Conservation (phyloP, 2,888 invertebrate genomes). For the Pyrocoelia pectoralis region DNA sequence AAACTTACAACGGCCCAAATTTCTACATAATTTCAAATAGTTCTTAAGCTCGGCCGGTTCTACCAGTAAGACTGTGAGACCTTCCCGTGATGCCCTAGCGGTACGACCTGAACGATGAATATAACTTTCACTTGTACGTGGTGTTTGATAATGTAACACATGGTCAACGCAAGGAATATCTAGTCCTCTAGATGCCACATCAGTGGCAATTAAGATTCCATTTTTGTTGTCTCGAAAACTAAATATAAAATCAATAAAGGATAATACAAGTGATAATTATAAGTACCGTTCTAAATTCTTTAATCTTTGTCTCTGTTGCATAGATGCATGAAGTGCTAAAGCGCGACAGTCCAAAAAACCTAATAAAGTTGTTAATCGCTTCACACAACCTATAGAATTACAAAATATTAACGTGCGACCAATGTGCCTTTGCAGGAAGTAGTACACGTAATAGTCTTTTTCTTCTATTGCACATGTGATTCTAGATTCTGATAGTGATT, state of each 20-base stretch:
- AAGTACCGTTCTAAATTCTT: conserved; percentile 87
- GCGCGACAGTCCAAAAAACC: conserved; percentile 75
- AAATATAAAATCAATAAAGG: conserved; percentile 36
- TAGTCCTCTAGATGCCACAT: conserved; percentile 96
- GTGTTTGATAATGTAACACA: conserved; percentile 96
- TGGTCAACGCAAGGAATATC: conserved; percentile 95
- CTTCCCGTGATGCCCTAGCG: conserved; percentile 87
- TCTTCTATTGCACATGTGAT: conserved; percentile 80
- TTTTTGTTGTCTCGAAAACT: conserved; percentile 76
- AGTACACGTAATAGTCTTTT: conserved; percentile 93
- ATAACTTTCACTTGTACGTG: conserved; percentile 94
- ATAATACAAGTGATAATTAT: too few species aligned
- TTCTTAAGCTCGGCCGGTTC: conserved; percentile 85
- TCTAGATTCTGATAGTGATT: conserved; percentile 83
- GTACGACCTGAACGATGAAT: conserved; percentile 97
- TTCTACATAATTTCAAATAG: conserved; percentile 83
- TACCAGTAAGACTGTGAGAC: conserved; percentile 90
- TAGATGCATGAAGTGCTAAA: conserved; percentile 83
- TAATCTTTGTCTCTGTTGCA: conserved; percentile 93
- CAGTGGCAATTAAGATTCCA: conserved; percentile 88
- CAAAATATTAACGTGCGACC: conserved; percentile 94
- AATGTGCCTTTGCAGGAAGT: conserved; percentile 83
- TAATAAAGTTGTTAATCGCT: conserved; percentile 76
- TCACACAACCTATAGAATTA: conserved; percentile 93
- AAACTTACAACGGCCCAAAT: conserved; percentile 79